Base-by-base conservation (phyloP, 2,797 vertebrate species). In the Hemitrygon akajei region DNA sequence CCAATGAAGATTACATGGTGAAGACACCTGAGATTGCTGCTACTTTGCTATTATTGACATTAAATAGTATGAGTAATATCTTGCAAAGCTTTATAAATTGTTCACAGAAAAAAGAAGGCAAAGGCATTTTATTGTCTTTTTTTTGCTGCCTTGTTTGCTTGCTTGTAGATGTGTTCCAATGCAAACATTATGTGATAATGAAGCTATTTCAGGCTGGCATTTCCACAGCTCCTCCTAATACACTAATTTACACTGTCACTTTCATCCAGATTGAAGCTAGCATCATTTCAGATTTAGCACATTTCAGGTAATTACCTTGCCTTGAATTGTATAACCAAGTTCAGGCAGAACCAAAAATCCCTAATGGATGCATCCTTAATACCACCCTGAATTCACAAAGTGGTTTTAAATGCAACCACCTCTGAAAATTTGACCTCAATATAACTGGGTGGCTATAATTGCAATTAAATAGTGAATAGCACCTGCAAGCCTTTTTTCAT, bases 121-220 rank as follows among this genome's bases (percentile, higher is more conserved):
- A 76, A 75, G 71, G 20, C 37, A 73, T 56, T 92, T 56, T n/a
- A 47, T 69, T 47, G 40, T 1, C 40, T 5, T n/a, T 58, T n/a
- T 75, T 76, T 69, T 22, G 27, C 91, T 56, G 40, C 14, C 27
- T 75, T 92, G 91, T 92, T 75, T 71, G 3, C 27, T 75, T 92
- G 91, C 92, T 75, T 71, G 3, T 73, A 75, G 69, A 75, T 75
- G 27, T 63, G 30, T 66, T 56, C 71, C 71, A 75, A 16, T 75
- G 71, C 25, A 25, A 92, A 75, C 91, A 75, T 75, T 75, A 75
- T 75, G 69, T 56, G 25, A 75, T 76, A 93, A 93, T 76, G 91
- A 93, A 93, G 91, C 40, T 93, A 93, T 73, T 76, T 93, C 71
- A 75, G 91, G 37, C 73, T 76, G 66, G 91, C 69, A 56, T 76